Percentiles rank a stretch among this genome's conserved stretches.
Conservation (phyloP, 2,113 vertebrate genomes). For the Oxygymnocypris stewartii region DNA sequence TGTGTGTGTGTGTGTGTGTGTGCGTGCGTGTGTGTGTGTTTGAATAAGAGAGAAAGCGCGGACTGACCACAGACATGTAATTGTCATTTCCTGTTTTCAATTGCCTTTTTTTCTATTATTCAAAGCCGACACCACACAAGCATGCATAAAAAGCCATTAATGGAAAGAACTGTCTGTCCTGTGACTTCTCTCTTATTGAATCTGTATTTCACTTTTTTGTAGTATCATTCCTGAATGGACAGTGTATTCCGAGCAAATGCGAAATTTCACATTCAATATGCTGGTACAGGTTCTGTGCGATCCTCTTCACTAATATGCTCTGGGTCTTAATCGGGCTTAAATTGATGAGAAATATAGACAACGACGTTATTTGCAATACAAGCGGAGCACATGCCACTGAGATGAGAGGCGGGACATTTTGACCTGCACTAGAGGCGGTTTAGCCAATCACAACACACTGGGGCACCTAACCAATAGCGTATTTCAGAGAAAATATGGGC, state of each 20-base stretch:
- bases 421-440: no score
- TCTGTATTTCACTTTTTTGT: background rate
- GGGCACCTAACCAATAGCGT: no score
- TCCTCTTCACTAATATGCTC: no score
- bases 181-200: background rate
- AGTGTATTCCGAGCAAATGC: background rate
- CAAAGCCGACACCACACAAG: background rate
- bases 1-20: background rate
- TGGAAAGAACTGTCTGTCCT: background rate
- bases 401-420: no score
- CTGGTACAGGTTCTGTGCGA: no score
- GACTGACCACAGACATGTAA: conserved; percentile 1
- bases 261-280: background rate
- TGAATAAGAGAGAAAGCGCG: conserved; percentile 31
- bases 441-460: no score
- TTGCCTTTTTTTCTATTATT: background rate
- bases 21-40: background rate
- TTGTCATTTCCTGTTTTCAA: conserved; percentile 11
- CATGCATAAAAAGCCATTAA: background rate
- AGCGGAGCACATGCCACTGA: no score
- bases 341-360: no score
- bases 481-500: no score
- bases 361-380: no score
- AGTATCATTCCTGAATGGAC: background rate
- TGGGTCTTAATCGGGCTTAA: no score